These are phyloP conservation scores for Caenorhabditis sulstoni DNA, from an alignment of 2,888 invertebrate genomes.

Conservation along the genomic window DNA sequence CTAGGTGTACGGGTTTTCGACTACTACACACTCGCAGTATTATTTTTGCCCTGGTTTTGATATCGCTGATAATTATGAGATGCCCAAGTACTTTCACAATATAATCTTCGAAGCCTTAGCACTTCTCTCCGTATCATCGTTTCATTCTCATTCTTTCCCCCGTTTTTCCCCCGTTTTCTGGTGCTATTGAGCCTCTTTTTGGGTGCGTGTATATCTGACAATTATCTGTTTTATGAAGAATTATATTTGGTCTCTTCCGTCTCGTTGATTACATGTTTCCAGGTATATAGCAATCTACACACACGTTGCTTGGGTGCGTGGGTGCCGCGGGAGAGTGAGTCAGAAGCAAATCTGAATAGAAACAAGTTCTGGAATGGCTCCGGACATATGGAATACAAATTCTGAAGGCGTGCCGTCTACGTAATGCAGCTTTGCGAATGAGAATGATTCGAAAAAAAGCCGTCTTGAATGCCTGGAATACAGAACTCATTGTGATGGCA, in stretches of 20 bases:
- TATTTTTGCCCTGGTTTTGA: neutral
- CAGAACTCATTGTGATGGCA: neutral
- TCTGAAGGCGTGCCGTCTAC: too few relatives aligned
- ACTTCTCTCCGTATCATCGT: neutral
- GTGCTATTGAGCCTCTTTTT: neutral
- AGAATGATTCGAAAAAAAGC: too few relatives aligned
- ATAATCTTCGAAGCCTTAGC: conserved; percentile 29
- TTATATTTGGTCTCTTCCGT: conserved; percentile 9
- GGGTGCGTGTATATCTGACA: conserved; percentile 2
- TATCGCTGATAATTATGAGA: too few relatives aligned
- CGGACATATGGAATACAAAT: too few relatives aligned
- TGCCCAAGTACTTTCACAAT: conserved; percentile 19
- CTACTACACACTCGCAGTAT: neutral
- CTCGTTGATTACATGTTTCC: neutral
- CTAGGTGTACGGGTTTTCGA: too few relatives aligned
- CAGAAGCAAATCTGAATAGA: too few relatives aligned
- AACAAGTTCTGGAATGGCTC: too few relatives aligned
- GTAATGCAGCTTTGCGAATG: too few relatives aligned
- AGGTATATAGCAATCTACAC: neutral
- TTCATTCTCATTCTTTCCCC: neutral
- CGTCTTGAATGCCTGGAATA: neutral
- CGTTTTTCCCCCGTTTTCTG: neutral
- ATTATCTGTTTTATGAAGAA: conserved; percentile 6
- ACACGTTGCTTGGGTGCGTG: too few relatives aligned
- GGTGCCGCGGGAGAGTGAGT: too few relatives aligned